phyloP scores from a whole-genome alignment of 2,888 invertebrate genomes.

The Cataglyphis cursor region DNA sequence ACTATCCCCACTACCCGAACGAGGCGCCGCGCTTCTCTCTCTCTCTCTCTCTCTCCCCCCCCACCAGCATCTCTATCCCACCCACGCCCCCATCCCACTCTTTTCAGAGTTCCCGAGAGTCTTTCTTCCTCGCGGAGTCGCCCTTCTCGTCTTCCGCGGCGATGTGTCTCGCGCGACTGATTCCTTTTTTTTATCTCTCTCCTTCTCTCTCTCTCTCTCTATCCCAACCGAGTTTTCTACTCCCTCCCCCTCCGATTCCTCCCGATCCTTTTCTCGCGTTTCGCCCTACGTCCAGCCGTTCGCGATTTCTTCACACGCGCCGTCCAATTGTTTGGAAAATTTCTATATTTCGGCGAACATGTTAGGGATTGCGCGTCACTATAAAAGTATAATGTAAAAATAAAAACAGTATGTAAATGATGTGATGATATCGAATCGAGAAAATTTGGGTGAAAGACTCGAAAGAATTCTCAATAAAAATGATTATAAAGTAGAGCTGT shows the following conservation, averaged over 20 bases:
- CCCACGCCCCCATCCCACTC: constrained; percentile 86
- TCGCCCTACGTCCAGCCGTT: constrained; percentile 58
- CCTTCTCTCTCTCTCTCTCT: constrained; percentile 19
- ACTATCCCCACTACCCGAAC: constrained; percentile 77
- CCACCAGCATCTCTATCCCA: constrained; percentile 81
- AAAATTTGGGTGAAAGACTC: constrained; percentile 1
- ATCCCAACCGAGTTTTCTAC: constrained; percentile 59
- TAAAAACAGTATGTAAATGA: background rate
- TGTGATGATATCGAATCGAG: constrained; percentile 1
- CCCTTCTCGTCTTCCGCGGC: constrained; percentile 54
- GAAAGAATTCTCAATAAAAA: background rate
- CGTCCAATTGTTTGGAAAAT: constrained; percentile 53
- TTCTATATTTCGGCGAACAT: background rate
- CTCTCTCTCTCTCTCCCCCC: constrained; percentile 63
- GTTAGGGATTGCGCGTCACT: background rate
- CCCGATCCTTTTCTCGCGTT: constrained; percentile 61
- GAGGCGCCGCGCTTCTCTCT: constrained; percentile 71
- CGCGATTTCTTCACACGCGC: constrained; percentile 44
- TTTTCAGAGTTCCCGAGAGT: constrained; percentile 64
- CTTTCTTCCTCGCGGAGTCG: constrained; percentile 44
- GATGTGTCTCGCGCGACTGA: constrained; percentile 54
- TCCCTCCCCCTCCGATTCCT: constrained; percentile 23
- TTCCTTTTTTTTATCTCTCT: constrained; percentile 45
- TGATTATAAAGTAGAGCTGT: background rate
- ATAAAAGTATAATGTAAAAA: background rate